phyloP scores from a whole-genome alignment of 2,113 vertebrate genomes.

The Rhea pennata region DNA sequence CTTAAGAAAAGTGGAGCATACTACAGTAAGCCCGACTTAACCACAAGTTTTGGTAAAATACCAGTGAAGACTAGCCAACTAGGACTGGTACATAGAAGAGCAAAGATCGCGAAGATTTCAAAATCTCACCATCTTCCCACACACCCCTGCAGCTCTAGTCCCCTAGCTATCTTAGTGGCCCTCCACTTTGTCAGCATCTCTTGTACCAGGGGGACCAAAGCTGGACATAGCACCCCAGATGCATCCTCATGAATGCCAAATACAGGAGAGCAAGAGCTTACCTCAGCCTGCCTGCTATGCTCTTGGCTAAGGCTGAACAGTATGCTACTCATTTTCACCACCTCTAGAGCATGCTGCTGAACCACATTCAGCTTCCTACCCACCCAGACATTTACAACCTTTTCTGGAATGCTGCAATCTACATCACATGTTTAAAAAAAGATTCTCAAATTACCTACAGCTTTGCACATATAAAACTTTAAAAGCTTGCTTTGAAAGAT shows the following conservation, averaged over 20 bases:
- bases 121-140: accelerated
- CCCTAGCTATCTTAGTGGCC: accelerated
- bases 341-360: background rate
- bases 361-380: background rate
- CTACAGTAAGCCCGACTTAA: background rate
- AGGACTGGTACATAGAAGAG: no score
- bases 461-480: background rate
- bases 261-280: background rate
- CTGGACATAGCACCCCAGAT: background rate
- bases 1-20: background rate
- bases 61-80: no score
- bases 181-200: background rate
- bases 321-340: background rate
- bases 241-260: background rate
- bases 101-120: no score
- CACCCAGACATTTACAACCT: background rate
- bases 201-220: background rate
- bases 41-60: background rate
- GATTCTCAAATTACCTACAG: background rate
- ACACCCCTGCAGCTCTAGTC: background rate
- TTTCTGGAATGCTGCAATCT: background rate
- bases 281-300: background rate
- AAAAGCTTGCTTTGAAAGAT: background rate
- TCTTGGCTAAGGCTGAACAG: background rate
- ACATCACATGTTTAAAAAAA: background rate